These are phyloP conservation scores for Epizoanthus stellaris DNA, from an alignment of 92 coral and sea anemone species.

Conservation along the genomic window DNA sequence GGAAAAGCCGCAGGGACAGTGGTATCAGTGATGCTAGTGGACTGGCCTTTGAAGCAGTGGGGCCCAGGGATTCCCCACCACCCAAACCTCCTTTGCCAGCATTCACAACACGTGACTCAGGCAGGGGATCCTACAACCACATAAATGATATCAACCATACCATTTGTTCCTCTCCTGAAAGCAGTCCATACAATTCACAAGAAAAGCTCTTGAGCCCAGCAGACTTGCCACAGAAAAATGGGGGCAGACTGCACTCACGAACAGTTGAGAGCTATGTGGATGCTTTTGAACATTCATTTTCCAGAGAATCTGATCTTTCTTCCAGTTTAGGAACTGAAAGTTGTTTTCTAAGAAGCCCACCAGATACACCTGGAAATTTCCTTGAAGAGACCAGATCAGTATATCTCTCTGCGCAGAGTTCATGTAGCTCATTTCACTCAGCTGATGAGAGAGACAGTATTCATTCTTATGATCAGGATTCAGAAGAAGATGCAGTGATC, in stretches of 20 bases:
- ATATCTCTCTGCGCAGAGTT: constrained; percentile 76
- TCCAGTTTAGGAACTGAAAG: constrained; percentile 68
- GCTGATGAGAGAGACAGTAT: constrained; percentile 76
- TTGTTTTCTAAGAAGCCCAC: constrained; percentile 55
- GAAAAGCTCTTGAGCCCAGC: constrained; percentile 65
- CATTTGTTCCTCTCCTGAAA: constrained; percentile 39
- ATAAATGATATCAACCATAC: constrained; percentile 65
- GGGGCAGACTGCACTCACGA: constrained; percentile 37
- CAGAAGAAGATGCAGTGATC: constrained; percentile 68
- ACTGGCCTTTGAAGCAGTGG: constrained; percentile 60
- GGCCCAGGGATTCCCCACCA: constrained; percentile 73
- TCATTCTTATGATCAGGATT: constrained; percentile 44
- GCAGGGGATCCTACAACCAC: constrained; percentile 83
- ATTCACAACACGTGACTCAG: constrained; percentile 73
- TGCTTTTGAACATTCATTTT: constrained; percentile 41
- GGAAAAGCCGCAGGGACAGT: constrained; percentile 84
- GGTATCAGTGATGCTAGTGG: constrained; percentile 96
- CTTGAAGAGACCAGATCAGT: constrained; percentile 60
- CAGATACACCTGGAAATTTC: constrained; percentile 70
- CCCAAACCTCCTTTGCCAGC: constrained; percentile 69
- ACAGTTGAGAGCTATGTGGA: constrained; percentile 38
- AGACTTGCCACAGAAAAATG: constrained; percentile 38
- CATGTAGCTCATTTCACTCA: constrained; percentile 76
- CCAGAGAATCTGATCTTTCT: constrained; percentile 75
- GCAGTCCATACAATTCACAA: constrained; percentile 45